Conservation (phyloP, 2,113 vertebrate genomes). For the Chrysemys picta region DNA sequence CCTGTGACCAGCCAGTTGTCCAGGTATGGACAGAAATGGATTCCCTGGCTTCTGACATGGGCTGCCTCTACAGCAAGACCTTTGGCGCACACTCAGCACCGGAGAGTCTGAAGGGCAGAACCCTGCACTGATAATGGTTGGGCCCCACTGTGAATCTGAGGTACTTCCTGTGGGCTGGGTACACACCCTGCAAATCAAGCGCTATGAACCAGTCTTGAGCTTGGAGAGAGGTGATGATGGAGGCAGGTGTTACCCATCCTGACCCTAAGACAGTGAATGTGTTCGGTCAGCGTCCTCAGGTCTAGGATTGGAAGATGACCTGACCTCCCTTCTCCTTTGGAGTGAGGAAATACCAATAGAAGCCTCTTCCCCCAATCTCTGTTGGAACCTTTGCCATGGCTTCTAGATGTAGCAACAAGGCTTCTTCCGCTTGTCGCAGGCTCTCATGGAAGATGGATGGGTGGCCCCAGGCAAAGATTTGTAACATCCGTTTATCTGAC, state of each 20-base stretch:
- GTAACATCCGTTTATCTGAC: no score
- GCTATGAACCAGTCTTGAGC: not conserved
- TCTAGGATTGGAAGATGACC: not conserved
- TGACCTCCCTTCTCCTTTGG: not conserved
- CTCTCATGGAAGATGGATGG: not conserved
- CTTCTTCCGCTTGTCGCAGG: not conserved
- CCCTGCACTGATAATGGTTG: no score
- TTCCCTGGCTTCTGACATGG: accelerated
- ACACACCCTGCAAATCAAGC: accelerated
- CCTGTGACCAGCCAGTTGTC: accelerated
- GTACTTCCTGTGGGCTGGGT: not conserved
- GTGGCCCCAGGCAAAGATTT: no score
- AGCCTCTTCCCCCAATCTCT: accelerated
- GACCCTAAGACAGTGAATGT: not conserved
- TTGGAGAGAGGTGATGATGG: accelerated
- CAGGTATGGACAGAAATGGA: no score
- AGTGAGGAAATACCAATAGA: not conserved
- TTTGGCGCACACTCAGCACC: accelerated
- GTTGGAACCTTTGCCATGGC: accelerated
- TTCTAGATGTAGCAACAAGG: not conserved
- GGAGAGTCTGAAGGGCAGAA: not conserved
- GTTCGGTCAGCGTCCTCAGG: no score
- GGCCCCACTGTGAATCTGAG: accelerated
- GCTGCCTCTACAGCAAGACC: accelerated
- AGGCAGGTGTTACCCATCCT: no score